A percentile compares a stretch with the other conserved stretches of the same genome.
These are phyloP conservation scores for Gallinago paraguaiae DNA, from an alignment of 2,113 vertebrate genomes.

Conservation along the genomic window DNA sequence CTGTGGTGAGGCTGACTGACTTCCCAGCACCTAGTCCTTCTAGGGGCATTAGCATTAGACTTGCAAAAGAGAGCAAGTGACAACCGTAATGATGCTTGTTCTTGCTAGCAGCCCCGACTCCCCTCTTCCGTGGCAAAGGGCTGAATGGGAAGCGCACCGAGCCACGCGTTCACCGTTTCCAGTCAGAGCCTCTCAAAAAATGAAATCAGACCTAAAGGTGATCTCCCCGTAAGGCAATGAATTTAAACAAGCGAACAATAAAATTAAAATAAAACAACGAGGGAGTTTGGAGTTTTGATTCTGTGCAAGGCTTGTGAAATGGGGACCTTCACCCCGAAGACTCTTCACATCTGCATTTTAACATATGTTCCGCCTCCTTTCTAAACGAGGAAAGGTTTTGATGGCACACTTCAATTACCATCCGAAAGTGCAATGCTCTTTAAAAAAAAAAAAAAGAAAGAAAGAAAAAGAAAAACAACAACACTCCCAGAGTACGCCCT, in stretches of 20 bases:
- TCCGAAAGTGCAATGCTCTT: slow-evolving; percentile 50
- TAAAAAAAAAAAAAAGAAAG: background rate
- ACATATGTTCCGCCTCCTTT: slow-evolving; percentile 64
- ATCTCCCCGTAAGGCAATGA: background rate
- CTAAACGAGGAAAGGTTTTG: slow-evolving; percentile 65
- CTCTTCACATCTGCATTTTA: slow-evolving; percentile 66
- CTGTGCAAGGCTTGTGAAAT: slow-evolving; percentile 37
- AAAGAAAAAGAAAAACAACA: background rate
- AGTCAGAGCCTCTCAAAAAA: slow-evolving; percentile 59
- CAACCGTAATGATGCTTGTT: slow-evolving; percentile 66
- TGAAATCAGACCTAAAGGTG: slow-evolving; percentile 10
- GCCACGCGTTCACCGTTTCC: slow-evolving; percentile 12
- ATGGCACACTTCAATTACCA: slow-evolving; percentile 71
- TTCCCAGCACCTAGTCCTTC: background rate
- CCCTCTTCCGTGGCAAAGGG: background rate
- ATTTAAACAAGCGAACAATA: slow-evolving; percentile 14
- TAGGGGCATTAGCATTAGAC: slow-evolving; percentile 54
- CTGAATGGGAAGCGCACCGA: slow-evolving; percentile 29
- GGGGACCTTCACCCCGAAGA: background rate
- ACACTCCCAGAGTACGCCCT: slow-evolving; percentile 44
- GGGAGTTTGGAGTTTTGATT: slow-evolving; percentile 61
- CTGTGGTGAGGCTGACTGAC: background rate
- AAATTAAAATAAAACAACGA: slow-evolving; percentile 38
- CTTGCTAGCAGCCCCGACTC: background rate
- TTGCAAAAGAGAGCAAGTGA: slow-evolving; percentile 68